phyloP scores from a whole-genome alignment of 2,113 vertebrate species.

The Coryphaenoides rupestris region DNA sequence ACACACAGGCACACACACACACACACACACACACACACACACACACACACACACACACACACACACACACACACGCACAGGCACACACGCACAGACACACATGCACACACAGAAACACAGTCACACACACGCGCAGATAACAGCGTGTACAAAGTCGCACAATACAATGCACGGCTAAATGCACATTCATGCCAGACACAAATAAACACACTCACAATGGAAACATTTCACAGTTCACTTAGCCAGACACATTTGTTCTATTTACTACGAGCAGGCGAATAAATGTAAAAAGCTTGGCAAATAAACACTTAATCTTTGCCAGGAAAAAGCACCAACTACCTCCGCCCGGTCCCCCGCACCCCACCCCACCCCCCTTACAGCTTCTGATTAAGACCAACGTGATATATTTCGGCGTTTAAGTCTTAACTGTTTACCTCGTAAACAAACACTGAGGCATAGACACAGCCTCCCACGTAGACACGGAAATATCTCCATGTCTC shows the following conservation, averaged over 20 bases:
- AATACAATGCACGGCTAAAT: too few relatives aligned
- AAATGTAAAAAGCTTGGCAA: constrained; percentile 67
- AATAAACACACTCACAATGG: constrained; percentile 5
- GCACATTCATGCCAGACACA: too few relatives aligned
- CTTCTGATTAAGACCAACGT: constrained; percentile 67
- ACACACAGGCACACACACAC: constrained; percentile 1
- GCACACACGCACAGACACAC: constrained; percentile 18
- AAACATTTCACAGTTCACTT: constrained; percentile 55
- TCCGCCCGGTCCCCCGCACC: too few relatives aligned
- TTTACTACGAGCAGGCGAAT: constrained; percentile 60
- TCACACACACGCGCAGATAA: constrained; percentile 1
- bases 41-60: constrained; percentile 1
- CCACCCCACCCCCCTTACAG: too few relatives aligned
- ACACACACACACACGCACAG: constrained; percentile 8
- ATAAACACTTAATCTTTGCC: constrained; percentile 66
- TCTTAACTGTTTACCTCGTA: constrained; percentile 66
- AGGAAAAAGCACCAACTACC: constrained; percentile 42
- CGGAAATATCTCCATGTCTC: constrained; percentile 44
- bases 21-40: constrained; percentile 2
- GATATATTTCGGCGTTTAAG: constrained; percentile 67
- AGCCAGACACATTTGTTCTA: constrained; percentile 60
- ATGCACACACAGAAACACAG: neutral
- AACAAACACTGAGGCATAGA: constrained; percentile 59
- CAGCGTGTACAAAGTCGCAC: neutral
- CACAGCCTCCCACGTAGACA: constrained; percentile 49